These are phyloP conservation scores for Asobara japonica DNA, from an alignment of 1,140 invertebrate genomes.

Conservation along the genomic window DNA sequence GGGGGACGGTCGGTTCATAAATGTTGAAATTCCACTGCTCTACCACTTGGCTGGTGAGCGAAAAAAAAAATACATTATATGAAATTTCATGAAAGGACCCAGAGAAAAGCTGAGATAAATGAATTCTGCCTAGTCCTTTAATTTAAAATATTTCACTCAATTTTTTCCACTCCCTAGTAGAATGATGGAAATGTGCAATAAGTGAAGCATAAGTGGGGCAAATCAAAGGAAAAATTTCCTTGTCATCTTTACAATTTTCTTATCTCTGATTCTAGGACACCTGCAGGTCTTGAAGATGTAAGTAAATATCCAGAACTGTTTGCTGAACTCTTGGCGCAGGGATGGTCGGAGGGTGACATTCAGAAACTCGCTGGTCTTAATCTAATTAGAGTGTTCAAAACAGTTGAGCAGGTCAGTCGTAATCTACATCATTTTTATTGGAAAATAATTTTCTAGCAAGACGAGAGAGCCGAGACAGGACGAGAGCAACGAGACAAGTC, in stretches of 20 bases:
- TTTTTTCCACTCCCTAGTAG: not conserved
- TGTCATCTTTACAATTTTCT: conserved; percentile 3
- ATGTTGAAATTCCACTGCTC: not conserved
- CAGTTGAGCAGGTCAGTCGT: conserved; percentile 75
- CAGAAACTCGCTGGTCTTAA: conserved; percentile 82
- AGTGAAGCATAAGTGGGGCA: not conserved
- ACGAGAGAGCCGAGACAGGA: not conserved
- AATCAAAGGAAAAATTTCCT: conserved; percentile 12
- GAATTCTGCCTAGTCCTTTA: not conserved
- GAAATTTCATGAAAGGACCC: not conserved
- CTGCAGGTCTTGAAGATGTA: conserved; percentile 83
- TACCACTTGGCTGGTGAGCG: not conserved
- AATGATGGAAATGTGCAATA: not conserved
- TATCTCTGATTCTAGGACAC: conserved; percentile 68
- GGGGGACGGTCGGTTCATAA: not conserved
- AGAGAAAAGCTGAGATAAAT: not conserved
- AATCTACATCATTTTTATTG: conserved; percentile 13
- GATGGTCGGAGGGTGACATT: conserved; percentile 79
- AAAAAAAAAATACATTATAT: not conserved
- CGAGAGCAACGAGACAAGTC: too few species aligned
- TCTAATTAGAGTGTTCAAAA: conserved; percentile 78
- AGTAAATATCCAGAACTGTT: conserved; percentile 84
- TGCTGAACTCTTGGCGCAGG: conserved; percentile 73
- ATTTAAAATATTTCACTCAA: not conserved
- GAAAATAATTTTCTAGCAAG: conserved; percentile 16